phyloP scores from a whole-genome alignment of 2,113 vertebrate genomes.

The Arenaria interpres region DNA sequence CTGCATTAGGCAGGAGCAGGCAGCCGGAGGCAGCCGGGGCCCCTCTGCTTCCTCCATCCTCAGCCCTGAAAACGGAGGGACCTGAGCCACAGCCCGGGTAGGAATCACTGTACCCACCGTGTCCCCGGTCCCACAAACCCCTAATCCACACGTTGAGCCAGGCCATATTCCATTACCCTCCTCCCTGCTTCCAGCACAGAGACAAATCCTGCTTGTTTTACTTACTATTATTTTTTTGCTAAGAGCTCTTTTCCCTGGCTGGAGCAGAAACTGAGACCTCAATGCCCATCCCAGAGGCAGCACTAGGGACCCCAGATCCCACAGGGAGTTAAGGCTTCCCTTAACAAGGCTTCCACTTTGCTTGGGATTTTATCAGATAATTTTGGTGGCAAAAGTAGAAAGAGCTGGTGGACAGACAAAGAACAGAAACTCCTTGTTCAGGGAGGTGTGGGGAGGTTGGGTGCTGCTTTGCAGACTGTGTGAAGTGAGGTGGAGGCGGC shows the following conservation, averaged over 20 bases:
- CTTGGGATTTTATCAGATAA: neutral
- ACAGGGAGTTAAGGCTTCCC: no score
- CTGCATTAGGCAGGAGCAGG: neutral
- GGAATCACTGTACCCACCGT: neutral
- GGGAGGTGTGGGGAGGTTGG: neutral
- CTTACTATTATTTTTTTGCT: neutral
- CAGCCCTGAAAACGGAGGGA: neutral
- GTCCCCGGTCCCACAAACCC: neutral
- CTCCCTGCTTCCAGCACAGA: neutral
- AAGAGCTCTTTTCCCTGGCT: neutral
- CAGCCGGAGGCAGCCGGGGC: neutral
- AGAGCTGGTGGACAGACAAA: neutral
- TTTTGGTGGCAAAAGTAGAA: neutral
- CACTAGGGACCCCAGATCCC: neutral
- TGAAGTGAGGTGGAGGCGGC: neutral
- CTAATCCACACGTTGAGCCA: fast-evolving
- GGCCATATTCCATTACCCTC: neutral
- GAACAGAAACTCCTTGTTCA: neutral
- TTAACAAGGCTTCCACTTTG: neutral
- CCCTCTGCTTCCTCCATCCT: neutral
- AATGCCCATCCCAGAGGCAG: neutral
- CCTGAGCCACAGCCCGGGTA: neutral
- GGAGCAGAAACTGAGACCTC: neutral
- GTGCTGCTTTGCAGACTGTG: neutral
- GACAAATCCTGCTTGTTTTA: neutral